Evolutionary conservation across 1,140 invertebrate species (phyloP).

Genomic region (Danaus plexippus): DNA sequence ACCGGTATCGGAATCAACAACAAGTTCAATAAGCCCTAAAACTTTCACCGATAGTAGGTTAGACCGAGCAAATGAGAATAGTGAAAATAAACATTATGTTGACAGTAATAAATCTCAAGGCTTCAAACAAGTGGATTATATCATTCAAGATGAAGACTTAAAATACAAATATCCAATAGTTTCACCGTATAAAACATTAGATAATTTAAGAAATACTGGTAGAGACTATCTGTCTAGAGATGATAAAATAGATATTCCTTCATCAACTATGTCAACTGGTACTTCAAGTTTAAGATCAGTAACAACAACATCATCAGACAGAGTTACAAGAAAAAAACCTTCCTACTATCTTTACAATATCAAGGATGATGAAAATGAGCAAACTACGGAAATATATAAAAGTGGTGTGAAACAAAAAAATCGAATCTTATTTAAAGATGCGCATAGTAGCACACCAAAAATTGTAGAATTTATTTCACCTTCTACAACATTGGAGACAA

Average conservation of each 20-base stretch:
- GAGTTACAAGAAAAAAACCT: slow-evolving; percentile 27
- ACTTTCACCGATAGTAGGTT: slow-evolving; percentile 24
- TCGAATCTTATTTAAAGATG: slow-evolving; percentile 53
- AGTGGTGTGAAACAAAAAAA: slow-evolving; percentile 52
- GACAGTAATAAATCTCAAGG: slow-evolving; percentile 4
- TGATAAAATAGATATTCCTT: slow-evolving; percentile 14
- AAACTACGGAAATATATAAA: slow-evolving; percentile 59
- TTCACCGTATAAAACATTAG: slow-evolving; percentile 54
- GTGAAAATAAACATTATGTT: slow-evolving; percentile 2
- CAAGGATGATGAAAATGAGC: slow-evolving; percentile 47
- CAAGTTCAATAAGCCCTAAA: slow-evolving; percentile 20
- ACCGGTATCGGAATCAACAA: slow-evolving; percentile 29
- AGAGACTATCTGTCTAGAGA: slow-evolving; percentile 20
- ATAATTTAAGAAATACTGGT: slow-evolving; percentile 47
- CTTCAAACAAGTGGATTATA: slow-evolving; percentile 15
- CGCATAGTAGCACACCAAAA: slow-evolving; percentile 30
- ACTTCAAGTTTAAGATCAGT: slow-evolving; percentile 26
- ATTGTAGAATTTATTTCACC: slow-evolving; percentile 28
- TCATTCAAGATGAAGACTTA: neutral
- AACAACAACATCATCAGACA: slow-evolving; percentile 30
- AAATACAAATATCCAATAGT: slow-evolving; percentile 36
- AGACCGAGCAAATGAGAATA: slow-evolving; percentile 16
- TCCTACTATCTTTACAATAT: slow-evolving; percentile 54
- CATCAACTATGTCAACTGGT: slow-evolving; percentile 30
- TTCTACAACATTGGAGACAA: slow-evolving; percentile 26